phyloP scores from a whole-genome alignment of 2,113 vertebrate genomes.

The Passer domesticus region DNA sequence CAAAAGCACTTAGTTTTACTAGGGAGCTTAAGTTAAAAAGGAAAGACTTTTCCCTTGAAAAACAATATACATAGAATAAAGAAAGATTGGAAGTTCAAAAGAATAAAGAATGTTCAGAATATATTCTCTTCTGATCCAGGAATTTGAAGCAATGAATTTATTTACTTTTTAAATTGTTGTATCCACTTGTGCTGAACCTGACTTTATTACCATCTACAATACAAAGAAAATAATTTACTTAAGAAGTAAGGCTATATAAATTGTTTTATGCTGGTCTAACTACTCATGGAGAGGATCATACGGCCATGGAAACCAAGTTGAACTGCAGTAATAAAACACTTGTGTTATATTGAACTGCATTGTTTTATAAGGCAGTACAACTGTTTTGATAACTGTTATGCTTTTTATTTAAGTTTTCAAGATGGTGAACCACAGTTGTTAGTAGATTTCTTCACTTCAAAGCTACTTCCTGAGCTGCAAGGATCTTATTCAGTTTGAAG shows the following conservation, averaged over 20 bases:
- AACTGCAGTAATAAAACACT: not conserved
- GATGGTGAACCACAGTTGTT: not conserved
- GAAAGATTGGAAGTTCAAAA: not conserved
- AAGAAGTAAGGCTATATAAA: not conserved
- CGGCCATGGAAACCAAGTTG: not conserved
- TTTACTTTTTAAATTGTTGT: not conserved
- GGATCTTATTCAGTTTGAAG: not conserved
- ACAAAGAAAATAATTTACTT: not conserved
- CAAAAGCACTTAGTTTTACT: not conserved
- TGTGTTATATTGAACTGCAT: not conserved
- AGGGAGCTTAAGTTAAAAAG: not conserved
- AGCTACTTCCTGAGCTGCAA: not conserved
- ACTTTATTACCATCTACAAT: not conserved
- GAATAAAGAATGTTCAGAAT: not conserved
- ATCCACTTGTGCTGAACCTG: not conserved
- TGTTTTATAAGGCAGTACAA: not conserved
- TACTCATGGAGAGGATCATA: not conserved
- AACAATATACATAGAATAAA: not conserved
- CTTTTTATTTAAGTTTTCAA: not conserved
- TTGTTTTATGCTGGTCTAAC: not conserved
- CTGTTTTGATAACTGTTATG: not conserved
- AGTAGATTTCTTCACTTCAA: not conserved
- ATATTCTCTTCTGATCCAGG: not conserved
- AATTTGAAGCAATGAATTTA: not conserved
- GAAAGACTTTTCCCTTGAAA: not conserved